Evolutionary conservation across 1,140 invertebrate genomes (phyloP), one percentile per base, ranked within the genome.

Genomic region (Matsumurasca onukii): DNA sequence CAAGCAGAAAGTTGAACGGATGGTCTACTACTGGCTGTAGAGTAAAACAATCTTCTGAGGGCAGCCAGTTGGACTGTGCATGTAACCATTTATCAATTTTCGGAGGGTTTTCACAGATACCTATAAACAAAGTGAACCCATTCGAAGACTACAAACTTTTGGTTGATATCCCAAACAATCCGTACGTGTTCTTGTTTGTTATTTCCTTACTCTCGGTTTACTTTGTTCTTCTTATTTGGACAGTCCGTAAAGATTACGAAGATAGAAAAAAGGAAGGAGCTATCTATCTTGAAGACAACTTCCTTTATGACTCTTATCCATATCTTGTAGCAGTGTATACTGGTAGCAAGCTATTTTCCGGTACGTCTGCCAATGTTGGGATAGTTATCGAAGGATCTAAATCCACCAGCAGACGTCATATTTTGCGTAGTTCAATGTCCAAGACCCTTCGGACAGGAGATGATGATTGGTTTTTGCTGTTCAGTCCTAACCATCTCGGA

Each of bases 381-480:
- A 63, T 63, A 30, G 13, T 51, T 3, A n/a, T 51, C 24, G 49
- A 51, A 51, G 49, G 49, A 3, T 17, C n/a, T 12, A 9, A 9
- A 3, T 12, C 49, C n/a, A n/a, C 24, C 24, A 51, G 49, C 24
- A 51, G 49, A n/a, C n/a, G 24, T 15, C 57, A 61, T 27, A 27
- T 61, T 13, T 27, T 61, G 5, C 9, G 24, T 9, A 61, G 57
- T 61, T 5, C 57, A 3, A 31, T 27, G 12, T 31, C 2, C 20
- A 5, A 61, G 30, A 27, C 57, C 3, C 20, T 61, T 2, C 2
- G 30, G 24, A 61, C 24, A 61, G 29, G 3, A 5, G 20, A 61
- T 61, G 57, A 61, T 24, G 24, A 61, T 27, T 61, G 57, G 57
- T 61, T 61, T 20, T 9, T 61, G 57, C 13, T 61, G 24, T 61